Conservation (phyloP, 1,140 invertebrate genomes). For the Bombus picipes region DNA sequence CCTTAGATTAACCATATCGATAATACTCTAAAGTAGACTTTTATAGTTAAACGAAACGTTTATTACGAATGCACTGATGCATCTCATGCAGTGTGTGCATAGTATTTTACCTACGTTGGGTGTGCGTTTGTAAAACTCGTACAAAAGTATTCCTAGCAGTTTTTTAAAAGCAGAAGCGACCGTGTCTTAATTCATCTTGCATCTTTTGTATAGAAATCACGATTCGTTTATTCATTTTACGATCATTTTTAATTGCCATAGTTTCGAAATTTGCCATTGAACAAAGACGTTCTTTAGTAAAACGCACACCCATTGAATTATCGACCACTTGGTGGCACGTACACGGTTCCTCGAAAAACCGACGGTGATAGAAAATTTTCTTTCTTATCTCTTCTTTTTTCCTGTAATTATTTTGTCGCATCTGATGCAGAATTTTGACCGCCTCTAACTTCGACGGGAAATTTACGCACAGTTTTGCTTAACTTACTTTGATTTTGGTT, state of each 20-base stretch:
- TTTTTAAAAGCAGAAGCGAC: neutral
- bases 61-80: constrained; percentile 50
- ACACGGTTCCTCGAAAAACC: constrained; percentile 42
- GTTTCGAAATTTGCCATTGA: neutral
- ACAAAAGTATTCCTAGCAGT: constrained; percentile 49
- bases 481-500: neutral
- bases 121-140: constrained; percentile 57
- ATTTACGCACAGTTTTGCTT: neutral
- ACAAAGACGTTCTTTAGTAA: neutral
- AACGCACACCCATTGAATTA: constrained; percentile 62
- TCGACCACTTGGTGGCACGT: constrained; percentile 71
- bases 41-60: constrained; percentile 43
- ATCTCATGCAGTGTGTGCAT: constrained; percentile 62
- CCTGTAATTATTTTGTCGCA: constrained; percentile 61
- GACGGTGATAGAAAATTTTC: constrained; percentile 67
- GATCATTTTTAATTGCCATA: neutral
- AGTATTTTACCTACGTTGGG: constrained; percentile 33
- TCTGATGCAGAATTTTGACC: constrained; percentile 69
- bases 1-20: neutral
- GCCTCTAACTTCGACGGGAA: constrained; percentile 6
- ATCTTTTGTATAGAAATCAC: neutral
- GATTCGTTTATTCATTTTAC: neutral
- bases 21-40: constrained; percentile 5
- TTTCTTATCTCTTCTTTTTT: neutral
- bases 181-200: neutral